A percentile compares a stretch with the other conserved stretches of the same genome.
phyloP scores from a whole-genome alignment of 30 jellyfish, hydroid and myxozoan species.

The Chrysaora quinquecirrha region DNA sequence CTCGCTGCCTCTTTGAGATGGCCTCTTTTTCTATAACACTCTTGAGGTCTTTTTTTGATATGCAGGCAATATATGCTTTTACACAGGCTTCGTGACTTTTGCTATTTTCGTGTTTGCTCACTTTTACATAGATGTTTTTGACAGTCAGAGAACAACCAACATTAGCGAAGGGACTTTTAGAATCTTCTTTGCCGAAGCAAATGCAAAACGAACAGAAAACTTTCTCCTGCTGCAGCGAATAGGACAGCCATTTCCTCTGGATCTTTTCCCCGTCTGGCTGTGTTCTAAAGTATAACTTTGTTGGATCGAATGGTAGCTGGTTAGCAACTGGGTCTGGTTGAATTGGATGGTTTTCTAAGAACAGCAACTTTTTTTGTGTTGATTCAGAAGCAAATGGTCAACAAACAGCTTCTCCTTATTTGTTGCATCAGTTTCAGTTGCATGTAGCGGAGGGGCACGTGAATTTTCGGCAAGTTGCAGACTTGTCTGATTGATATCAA shows the following conservation, averaged over 20 bases:
- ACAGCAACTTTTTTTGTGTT: not conserved
- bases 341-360: not conserved
- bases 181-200: constrained; percentile 3
- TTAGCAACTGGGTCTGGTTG: constrained; percentile 6
- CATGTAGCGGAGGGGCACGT: not conserved
- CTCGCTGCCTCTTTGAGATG: not conserved
- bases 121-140: constrained; percentile 11
- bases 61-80: constrained; percentile 15
- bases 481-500: too few species aligned
- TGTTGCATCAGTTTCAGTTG: not conserved
- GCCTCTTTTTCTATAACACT: constrained; percentile 18
- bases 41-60: constrained; percentile 11
- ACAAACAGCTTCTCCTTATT: not conserved
- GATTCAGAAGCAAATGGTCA: not conserved
- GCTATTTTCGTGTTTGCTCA: constrained; percentile 4
- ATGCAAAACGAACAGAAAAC: constrained; percentile 7
- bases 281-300: constrained; percentile 4
- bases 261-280: constrained; percentile 18
- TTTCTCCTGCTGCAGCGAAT: not conserved
- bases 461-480: too few species aligned
- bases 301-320: constrained; percentile 3
- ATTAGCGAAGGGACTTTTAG: constrained; percentile 7
- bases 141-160: constrained; percentile 1
- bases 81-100: constrained; percentile 19
- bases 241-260: constrained; percentile 7